phyloP scores from a whole-genome alignment of 2,797 vertebrate species.

The Cyclopterus lumpus region DNA sequence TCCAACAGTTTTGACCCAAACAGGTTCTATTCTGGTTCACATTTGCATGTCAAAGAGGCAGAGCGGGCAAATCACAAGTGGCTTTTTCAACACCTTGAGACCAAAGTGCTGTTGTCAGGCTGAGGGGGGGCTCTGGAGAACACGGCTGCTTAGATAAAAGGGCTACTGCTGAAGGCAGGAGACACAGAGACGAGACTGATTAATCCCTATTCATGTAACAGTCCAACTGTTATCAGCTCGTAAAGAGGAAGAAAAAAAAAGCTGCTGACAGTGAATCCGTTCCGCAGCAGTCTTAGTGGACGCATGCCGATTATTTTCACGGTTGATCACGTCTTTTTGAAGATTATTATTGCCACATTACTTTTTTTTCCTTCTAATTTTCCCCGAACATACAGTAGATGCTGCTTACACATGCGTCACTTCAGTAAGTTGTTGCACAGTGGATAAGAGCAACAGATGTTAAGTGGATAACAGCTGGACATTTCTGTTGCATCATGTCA shows the following conservation, averaged over 20 bases:
- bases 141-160: conserved; percentile 71
- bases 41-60: conserved; percentile 80
- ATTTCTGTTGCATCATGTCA: conserved; percentile 27
- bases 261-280: conserved; percentile 26
- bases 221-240: conserved; percentile 58
- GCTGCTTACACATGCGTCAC: not conserved
- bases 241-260: conserved; percentile 41
- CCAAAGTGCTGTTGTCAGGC: conserved; percentile 66
- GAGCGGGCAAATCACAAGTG: conserved; percentile 40
- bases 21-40: conserved; percentile 46
- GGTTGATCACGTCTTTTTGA: not conserved
- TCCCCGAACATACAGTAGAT: not conserved
- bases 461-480: conserved; percentile 40
- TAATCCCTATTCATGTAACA: conserved; percentile 46
- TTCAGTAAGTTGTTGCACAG: not conserved
- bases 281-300: conserved; percentile 5
- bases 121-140: conserved; percentile 56
- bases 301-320: not conserved
- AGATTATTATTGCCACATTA: not conserved
- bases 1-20: conserved; percentile 58
- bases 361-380: not conserved
- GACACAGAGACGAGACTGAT: conserved; percentile 31
- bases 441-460: conserved; percentile 50
- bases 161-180: conserved; percentile 54
- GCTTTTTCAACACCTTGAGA: conserved; percentile 71